Base-by-base conservation (phyloP, 37 sponge, comb jelly and placozoan genomes). In the Aphrocallistes beatrix region DNA sequence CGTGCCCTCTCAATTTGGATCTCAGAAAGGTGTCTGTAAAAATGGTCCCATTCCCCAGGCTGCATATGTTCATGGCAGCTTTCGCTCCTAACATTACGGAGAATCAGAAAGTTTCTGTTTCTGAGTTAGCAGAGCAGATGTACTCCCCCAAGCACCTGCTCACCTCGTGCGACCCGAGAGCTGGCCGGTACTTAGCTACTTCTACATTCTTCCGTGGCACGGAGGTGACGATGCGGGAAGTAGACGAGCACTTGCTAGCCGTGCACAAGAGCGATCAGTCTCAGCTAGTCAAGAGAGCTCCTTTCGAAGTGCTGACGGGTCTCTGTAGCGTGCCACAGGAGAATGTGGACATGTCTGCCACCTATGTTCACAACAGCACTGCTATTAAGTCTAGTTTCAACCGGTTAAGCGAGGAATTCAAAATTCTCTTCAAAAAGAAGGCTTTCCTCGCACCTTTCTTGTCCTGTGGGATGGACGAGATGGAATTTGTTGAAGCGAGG, bases 11-110 rank as follows among this genome's bases (percentile, higher is more conserved):
- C 81, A 98, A 98, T 87, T 95, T 94, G 83, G 96, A 95, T 88
- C 86, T 98, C 38, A 89, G 94, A 45, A 98, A 95, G 47, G 88
- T 92, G 28, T 92, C 91, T n/a, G 92, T 92, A 81, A 90, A 98
- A 91, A 98, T 98, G 99, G 96, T 98, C 32, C 99, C 99, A 37
- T 98, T 98, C 96, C 99, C 99, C n/a, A 96, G 96, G 90, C 94
- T 98, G 81, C 99, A 98, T 87, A 95, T 98, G 94, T 98, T 98
- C 91, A 98, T 98, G 92, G 94, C 99, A 40, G 99, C 96, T 23
- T 95, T 98, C 90, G 99, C 99, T 51, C 99, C 99, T 38, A 92
- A 95, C 23, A 95, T 96, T 69, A 95, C 94, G 93, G 96, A 96
- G 91, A 94, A 94, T 21, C 88, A 96, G 42, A 94, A 95, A 34